Base-by-base conservation (phyloP, 30 jellyfish, hydroid and myxozoan genomes). In the Clytia hemisphaerica region DNA sequence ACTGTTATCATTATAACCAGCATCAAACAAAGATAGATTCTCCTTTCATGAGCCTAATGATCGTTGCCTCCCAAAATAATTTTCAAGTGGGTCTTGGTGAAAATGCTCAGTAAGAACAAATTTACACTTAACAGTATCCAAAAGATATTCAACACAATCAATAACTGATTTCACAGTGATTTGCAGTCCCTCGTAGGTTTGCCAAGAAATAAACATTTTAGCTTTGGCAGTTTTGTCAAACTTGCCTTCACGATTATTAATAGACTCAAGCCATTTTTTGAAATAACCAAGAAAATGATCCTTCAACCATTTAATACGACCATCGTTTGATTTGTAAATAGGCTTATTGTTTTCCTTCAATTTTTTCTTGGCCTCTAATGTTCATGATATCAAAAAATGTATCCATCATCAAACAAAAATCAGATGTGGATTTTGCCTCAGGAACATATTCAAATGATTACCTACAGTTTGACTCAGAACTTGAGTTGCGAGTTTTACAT, bases 401-500 rank as follows among this genome's bases (percentile, higher is more conserved):
- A 71, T 80, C 87, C 82, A 80, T 61, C 55, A 55, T 71, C 19
- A 63, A 16, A 71, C 94, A 80, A 26, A 72, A 70, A 26, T 47
- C 72, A 47, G 88, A 82, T 59, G 88, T 80, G 26, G 61, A 76
- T 26, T 60, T 67, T 14, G 83, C 76, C 33, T 60, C 82, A 25
- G 59, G 80, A 24, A 80, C 29, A 57, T 36, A 21, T 35, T 31
- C 24, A 80, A 60, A 32, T 71, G 82, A 16, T 29, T 37, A 26
- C 75, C 58, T 28, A 71, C 75, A 27, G 85, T 45, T 25, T 64
- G 31, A 58, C 93, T 69, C 22, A 70, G 61, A 28, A 79, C 74
- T 57, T 68, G 85, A 40, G 93, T 67, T 67, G 92, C 92, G 28
- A 79, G 80, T 45, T 70, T 66, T 33, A 68, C 93, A 15, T 75